phyloP scores from a whole-genome alignment of 2,113 vertebrate genomes.

The Nerophis lumbriciformis region DNA sequence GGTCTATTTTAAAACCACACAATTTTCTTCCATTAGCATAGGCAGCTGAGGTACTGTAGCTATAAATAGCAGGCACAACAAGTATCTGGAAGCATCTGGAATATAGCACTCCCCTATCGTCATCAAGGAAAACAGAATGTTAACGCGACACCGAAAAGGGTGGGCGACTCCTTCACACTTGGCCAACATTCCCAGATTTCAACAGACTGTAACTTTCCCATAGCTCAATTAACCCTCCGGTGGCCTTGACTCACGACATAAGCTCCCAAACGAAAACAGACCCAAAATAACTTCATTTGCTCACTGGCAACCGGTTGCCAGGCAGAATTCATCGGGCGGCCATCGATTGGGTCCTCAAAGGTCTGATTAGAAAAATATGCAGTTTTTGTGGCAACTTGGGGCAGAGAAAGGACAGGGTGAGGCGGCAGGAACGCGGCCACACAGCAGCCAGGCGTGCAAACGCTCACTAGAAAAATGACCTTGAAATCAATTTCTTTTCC shows the following conservation, averaged over 20 bases:
- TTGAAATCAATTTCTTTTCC: no score
- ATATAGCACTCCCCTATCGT: slow-evolving; percentile 29
- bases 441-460: no score
- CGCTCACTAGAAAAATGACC: no score
- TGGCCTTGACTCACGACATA: slow-evolving; percentile 19
- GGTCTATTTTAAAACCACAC: no score
- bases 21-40: no score
- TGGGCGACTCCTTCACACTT: slow-evolving; percentile 47
- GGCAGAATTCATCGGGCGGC: not conserved
- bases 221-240: slow-evolving; percentile 54
- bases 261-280: slow-evolving; percentile 17
- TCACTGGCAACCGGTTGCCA: slow-evolving; percentile 34
- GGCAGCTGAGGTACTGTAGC: slow-evolving; percentile 1
- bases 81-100: slow-evolving; percentile 38
- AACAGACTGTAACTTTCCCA: slow-evolving; percentile 62
- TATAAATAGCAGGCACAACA: slow-evolving; percentile 60
- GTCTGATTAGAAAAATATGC: no score
- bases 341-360: no score
- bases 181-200: slow-evolving; percentile 64
- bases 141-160: slow-evolving; percentile 23
- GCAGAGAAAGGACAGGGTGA: no score
- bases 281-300: slow-evolving; percentile 64
- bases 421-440: no score
- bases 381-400: no score
- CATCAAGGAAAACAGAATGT: slow-evolving; percentile 26